phyloP scores from a whole-genome alignment of 37 sponge, comb jelly and placozoan species.

The Ianthella basta region DNA sequence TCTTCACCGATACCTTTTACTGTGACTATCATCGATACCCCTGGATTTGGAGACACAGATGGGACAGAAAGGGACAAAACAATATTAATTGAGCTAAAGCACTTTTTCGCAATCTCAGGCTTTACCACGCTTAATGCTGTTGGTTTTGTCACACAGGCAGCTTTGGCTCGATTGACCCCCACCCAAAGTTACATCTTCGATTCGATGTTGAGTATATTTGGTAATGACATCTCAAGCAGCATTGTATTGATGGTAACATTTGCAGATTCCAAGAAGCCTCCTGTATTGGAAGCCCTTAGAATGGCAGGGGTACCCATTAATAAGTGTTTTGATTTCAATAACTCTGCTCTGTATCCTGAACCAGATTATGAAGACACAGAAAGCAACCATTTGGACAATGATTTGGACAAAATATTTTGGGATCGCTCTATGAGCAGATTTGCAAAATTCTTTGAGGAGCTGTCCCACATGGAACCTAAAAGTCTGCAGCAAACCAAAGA shows the following conservation, averaged over 20 bases:
- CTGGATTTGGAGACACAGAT: slow-evolving; percentile 73
- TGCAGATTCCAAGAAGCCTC: slow-evolving; percentile 64
- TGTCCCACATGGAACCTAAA: too few relatives aligned
- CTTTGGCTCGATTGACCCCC: slow-evolving; percentile 51
- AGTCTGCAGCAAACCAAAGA: too few relatives aligned
- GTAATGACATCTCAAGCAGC: slow-evolving; percentile 39
- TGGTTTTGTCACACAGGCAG: slow-evolving; percentile 60
- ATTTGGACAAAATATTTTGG: slow-evolving; percentile 64
- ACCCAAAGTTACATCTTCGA: slow-evolving; percentile 63
- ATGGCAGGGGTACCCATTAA: slow-evolving; percentile 45
- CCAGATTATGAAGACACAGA: too few relatives aligned
- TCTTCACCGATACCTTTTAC: slow-evolving; percentile 23
- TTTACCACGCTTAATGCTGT: slow-evolving; percentile 48
- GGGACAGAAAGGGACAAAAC: slow-evolving; percentile 44
- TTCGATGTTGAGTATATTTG: slow-evolving; percentile 61
- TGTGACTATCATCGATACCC: slow-evolving; percentile 74
- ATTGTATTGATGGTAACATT: slow-evolving; percentile 75
- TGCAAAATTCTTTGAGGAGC: slow-evolving; percentile 47
- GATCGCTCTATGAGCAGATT: slow-evolving; percentile 56
- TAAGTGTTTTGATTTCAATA: slow-evolving; percentile 64
- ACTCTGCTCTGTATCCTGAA: slow-evolving; percentile 53
- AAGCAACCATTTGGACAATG: neutral
- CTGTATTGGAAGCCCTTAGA: slow-evolving; percentile 55
- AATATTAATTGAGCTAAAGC: slow-evolving; percentile 35
- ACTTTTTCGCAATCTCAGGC: slow-evolving; percentile 38